Conservation (phyloP, 2,888 invertebrate genomes). For the Ormyrus rosae region DNA sequence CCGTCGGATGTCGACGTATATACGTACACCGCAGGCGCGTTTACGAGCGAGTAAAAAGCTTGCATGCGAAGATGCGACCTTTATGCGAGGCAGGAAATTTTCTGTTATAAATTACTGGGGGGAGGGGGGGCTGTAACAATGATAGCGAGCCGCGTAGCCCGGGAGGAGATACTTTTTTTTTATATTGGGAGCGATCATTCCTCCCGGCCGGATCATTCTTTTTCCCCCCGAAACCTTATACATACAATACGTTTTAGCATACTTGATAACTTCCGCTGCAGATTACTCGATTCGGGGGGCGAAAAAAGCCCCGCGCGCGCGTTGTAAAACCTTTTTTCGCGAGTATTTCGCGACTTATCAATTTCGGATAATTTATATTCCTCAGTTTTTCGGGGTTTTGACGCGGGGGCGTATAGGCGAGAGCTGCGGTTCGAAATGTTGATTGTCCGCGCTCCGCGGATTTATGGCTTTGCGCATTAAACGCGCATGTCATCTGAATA, state of each 20-base stretch:
- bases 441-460: conserved; percentile 29
- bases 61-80: not conserved
- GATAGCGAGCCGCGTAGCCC: conserved; percentile 1
- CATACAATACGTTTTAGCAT: too few relatives aligned
- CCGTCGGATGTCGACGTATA: conserved; percentile 57
- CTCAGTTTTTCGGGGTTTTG: too few relatives aligned
- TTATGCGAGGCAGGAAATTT: conserved; percentile 1
- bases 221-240: too few relatives aligned
- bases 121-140: conserved; percentile 1
- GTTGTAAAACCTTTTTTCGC: too few relatives aligned
- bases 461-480: conserved; percentile 41
- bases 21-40: conserved; percentile 37
- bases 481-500: conserved; percentile 40
- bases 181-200: too few relatives aligned
- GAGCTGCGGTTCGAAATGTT: conserved; percentile 16
- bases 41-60: conserved; percentile 52
- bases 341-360: too few relatives aligned
- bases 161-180: too few relatives aligned
- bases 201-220: too few relatives aligned
- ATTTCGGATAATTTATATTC: conserved; percentile 25
- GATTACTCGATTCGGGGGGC: too few relatives aligned
- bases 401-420: too few relatives aligned
- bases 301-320: too few relatives aligned
- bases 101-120: conserved; percentile 37
- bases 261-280: too few relatives aligned